Evolutionary conservation across 2,888 invertebrate genomes (phyloP).

Genomic region (Halictus ligatus): DNA sequence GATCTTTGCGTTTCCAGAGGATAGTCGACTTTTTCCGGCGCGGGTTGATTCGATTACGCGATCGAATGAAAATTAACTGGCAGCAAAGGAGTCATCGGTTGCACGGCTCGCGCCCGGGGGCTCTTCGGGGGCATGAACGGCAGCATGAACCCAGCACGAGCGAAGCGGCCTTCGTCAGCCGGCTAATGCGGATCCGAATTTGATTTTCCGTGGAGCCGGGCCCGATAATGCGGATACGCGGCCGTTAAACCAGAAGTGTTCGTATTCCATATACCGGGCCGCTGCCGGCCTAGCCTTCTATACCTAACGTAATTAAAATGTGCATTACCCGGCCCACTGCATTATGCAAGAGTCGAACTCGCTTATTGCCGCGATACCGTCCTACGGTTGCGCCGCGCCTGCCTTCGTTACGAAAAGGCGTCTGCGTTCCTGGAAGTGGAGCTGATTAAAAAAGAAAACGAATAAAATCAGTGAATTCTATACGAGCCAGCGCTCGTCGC

Average conservation of each 20-base stretch:
- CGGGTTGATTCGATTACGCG: constrained; percentile 14
- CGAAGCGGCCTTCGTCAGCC: constrained; percentile 46
- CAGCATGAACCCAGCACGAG: neutral
- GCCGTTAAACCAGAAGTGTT: constrained; percentile 69
- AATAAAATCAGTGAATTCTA: neutral
- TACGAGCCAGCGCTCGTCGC: too few relatives aligned
- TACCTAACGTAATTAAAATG: constrained; percentile 75
- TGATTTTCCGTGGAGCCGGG: constrained; percentile 66
- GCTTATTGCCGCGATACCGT: constrained; percentile 16
- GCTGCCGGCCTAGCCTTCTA: constrained; percentile 60
- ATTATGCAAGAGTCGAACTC: constrained; percentile 65
- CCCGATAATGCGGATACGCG: constrained; percentile 70
- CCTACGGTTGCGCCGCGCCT: constrained; percentile 19
- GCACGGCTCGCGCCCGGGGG: neutral
- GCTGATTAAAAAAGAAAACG: neutral
- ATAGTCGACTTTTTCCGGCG: neutral
- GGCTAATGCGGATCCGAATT: constrained; percentile 65
- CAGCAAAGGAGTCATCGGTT: constrained; percentile 18
- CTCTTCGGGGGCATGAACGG: constrained; percentile 8
- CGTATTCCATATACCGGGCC: constrained; percentile 58
- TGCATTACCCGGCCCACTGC: constrained; percentile 71
- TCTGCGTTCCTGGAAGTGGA: neutral
- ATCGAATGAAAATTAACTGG: constrained; percentile 26
- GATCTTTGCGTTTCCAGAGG: neutral
- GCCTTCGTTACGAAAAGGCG: constrained; percentile 25